These are phyloP conservation scores for Phymorhynchus buccinoides DNA, from an alignment of 1,140 invertebrate genomes.

Conservation along the genomic window DNA sequence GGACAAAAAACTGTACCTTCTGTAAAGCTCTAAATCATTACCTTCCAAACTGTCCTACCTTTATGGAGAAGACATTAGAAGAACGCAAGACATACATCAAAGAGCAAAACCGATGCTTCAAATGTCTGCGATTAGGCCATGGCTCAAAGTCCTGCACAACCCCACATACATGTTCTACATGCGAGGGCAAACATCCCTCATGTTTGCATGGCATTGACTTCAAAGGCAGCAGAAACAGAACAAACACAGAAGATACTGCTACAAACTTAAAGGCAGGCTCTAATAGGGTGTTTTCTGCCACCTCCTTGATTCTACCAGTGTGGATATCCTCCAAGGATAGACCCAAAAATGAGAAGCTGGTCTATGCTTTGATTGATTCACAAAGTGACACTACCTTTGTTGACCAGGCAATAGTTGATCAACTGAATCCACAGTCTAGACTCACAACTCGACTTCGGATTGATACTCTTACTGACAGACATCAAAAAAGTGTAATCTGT, in stretches of 20 bases:
- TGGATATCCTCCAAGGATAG: too few species aligned
- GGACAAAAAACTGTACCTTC: not conserved
- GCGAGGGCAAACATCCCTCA: not conserved
- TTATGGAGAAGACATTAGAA: not conserved
- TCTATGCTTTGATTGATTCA: not conserved
- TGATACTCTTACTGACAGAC: not conserved
- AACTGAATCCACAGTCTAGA: conserved; percentile 6
- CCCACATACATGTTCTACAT: not conserved
- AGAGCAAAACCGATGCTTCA: conserved; percentile 9
- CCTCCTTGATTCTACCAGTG: too few species aligned
- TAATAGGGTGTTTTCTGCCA: not conserved
- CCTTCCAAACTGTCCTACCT: not conserved
- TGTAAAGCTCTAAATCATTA: not conserved
- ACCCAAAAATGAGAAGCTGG: too few species aligned
- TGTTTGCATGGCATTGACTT: not conserved
- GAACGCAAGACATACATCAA: not conserved
- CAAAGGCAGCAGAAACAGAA: not conserved
- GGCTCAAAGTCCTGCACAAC: not conserved
- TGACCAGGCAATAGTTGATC: not conserved
- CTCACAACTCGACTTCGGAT: not conserved
- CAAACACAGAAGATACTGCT: not conserved
- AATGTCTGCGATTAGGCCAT: not conserved
- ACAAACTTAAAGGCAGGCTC: not conserved
- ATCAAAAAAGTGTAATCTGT: not conserved
- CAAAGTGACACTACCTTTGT: conserved; percentile 5